Evolutionary conservation across 1,140 invertebrate genomes (phyloP).

Genomic region (Orchesella cincta): DNA sequence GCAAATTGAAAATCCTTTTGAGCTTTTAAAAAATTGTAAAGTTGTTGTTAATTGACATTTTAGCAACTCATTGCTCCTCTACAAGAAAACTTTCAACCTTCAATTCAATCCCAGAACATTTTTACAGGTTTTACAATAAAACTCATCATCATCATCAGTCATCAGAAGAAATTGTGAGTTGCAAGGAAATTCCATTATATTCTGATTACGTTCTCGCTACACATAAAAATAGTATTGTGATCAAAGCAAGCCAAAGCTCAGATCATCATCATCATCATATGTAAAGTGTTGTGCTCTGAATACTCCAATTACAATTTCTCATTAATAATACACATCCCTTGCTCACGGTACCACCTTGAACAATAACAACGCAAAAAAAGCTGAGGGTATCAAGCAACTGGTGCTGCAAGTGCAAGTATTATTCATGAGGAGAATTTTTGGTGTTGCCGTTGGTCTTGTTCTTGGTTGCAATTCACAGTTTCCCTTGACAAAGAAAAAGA

Average conservation of each 20-base stretch:
- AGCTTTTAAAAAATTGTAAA: neutral
- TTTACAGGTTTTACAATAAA: neutral
- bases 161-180: neutral
- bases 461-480: neutral
- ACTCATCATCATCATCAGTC: neutral
- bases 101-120: too few species aligned
- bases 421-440: neutral
- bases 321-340: neutral
- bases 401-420: neutral
- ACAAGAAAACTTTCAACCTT: neutral
- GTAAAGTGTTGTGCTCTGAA: neutral
- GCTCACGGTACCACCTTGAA: neutral
- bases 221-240: neutral
- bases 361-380: neutral
- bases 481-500: neutral
- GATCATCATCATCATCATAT: neutral
- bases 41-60: neutral
- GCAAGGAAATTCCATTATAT: constrained; percentile 6
- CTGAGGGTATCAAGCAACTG: neutral
- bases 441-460: neutral
- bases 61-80: neutral
- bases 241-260: neutral
- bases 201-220: neutral
- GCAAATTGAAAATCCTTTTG: neutral
- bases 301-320: constrained; percentile 14